phyloP scores from a whole-genome alignment of 2,888 invertebrate species.

The Calliphora vomitoria region DNA sequence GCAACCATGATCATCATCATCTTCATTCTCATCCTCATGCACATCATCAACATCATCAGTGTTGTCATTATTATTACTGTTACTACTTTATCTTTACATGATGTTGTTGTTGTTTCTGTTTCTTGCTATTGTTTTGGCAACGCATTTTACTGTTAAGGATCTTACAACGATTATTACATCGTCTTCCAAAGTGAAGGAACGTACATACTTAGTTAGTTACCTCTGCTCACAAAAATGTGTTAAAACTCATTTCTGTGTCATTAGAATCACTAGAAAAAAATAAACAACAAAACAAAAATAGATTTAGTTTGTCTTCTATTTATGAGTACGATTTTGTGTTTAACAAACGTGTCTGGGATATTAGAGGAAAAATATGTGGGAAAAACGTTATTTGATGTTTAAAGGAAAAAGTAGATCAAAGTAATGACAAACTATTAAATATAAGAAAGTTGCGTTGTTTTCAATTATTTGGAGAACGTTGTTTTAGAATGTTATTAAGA shows the following conservation, averaged over 20 bases:
- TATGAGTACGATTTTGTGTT: constrained; percentile 29
- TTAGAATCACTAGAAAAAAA: constrained; percentile 39
- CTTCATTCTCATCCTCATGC: not conserved
- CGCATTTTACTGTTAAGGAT: constrained; percentile 66
- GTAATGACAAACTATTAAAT: constrained; percentile 21
- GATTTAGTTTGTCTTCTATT: constrained; percentile 24
- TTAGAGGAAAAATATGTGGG: constrained; percentile 61
- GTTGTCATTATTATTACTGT: constrained; percentile 56
- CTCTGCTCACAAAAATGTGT: constrained; percentile 54
- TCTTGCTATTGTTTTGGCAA: constrained; percentile 50
- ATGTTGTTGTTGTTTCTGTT: constrained; percentile 1
- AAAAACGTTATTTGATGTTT: constrained; percentile 39
- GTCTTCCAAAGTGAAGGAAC: constrained; percentile 27
- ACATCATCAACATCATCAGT: constrained; percentile 33
- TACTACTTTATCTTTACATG: constrained; percentile 52
- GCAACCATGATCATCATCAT: constrained; percentile 39
- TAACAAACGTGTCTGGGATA: constrained; percentile 59
- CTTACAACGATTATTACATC: constrained; percentile 31
- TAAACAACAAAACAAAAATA: constrained; percentile 1
- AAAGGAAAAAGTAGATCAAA: constrained; percentile 50
- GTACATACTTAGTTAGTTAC: not conserved
- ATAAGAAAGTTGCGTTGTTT: constrained; percentile 29
- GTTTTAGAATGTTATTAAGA: not conserved
- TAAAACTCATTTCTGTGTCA: constrained; percentile 61
- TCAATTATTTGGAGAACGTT: not conserved